Evolutionary conservation across 2,888 invertebrate genomes (phyloP), one percentile per base, ranked within the genome.

Genomic region (Fabriciana adippe): DNA sequence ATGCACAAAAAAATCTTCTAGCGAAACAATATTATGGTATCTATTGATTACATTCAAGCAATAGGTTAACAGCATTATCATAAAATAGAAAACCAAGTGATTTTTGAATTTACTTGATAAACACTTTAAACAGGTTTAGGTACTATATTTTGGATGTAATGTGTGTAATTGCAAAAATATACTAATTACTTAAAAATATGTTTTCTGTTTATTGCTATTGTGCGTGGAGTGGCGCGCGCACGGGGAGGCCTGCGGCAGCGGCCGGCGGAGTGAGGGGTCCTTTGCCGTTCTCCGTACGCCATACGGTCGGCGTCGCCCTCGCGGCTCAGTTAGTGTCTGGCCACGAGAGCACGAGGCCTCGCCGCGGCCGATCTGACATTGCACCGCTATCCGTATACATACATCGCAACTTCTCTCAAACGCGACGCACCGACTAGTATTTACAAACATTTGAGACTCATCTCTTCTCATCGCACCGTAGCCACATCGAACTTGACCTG

Each of bases 401-500:
- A 84, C 80, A 81, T 82, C 78, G 83, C 78, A 83, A 80, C 80
- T 68, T 66, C 77, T 79, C 77, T 74, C 80, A 78, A 74, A 80
- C 77, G 75, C 73, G 76, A 71, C 74, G 75, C 78, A 73, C 76
- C 79, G 73, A 74, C 73, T 76, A 71, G 66, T 76, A 80, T 75
- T 80, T 72, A 78, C 75, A 75, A 80, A 85, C 78, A 80, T 72
- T 80, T 75, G 73, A 76, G 74, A 79, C 74, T 76, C 73, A 71
- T 75, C 71, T 77, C 72, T 76, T 78, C 74, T 80, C 77, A 77
- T 81, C 78, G 35, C 74, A 70, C 71, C 72, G 74, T 79, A 74
- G 86, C 84, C 84, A 85, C 85, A 82, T 84, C 82, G 85, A 88
- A 89, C 88, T 89, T 88, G 85, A 86, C 83, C 83, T 87, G 90